Percentiles rank a stretch among this genome's conserved stretches.
phyloP scores from a whole-genome alignment of 2,797 vertebrate species.

The Enteromius viviparus region DNA sequence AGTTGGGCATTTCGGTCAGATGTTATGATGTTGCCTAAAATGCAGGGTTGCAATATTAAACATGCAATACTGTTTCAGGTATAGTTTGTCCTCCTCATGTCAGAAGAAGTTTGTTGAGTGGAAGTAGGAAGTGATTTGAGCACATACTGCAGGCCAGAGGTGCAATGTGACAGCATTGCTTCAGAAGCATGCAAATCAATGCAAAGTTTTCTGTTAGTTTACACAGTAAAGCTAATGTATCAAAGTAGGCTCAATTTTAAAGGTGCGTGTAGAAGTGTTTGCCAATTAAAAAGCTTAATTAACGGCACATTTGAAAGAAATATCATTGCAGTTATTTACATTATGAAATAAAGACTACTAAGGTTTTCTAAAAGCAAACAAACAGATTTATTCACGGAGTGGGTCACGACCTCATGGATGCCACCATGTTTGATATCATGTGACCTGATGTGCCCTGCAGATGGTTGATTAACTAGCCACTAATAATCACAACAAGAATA shows the following conservation, averaged over 20 bases:
- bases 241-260: background rate
- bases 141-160: conserved; percentile 49
- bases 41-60: background rate
- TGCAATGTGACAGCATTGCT: conserved; percentile 10
- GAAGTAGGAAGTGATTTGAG: conserved; percentile 63
- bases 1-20: background rate
- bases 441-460: background rate
- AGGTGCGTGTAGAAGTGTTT: background rate
- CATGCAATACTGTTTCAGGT: too few species aligned
- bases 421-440: background rate
- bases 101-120: conserved; percentile 6
- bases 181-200: conserved; percentile 68
- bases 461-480: background rate
- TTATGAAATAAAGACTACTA: background rate
- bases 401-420: background rate
- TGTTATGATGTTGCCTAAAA: background rate
- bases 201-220: conserved; percentile 64
- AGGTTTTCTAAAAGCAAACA: background rate
- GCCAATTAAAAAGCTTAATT: background rate
- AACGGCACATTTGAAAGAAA: background rate
- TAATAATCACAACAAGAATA: background rate
- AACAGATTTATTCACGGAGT: background rate
- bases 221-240: background rate
- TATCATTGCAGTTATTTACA: background rate
- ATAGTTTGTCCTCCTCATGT: background rate